Evolutionary conservation across 2,113 vertebrate species (phyloP).

Genomic region (Lucifuga dentata): DNA sequence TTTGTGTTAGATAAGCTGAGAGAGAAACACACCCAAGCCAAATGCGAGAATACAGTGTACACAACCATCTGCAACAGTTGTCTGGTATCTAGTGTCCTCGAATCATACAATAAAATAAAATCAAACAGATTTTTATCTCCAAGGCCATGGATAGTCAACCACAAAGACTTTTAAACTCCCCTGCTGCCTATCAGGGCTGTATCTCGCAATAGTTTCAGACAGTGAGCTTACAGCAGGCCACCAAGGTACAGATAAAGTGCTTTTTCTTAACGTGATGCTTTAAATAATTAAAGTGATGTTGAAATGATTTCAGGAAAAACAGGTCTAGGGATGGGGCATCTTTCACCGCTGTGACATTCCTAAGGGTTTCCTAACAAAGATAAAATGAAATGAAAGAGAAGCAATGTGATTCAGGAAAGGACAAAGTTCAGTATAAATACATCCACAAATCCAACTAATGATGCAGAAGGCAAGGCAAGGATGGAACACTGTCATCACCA

Average conservation of each 20-base stretch:
- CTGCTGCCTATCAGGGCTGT: constrained; percentile 72
- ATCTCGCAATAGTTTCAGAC: constrained; percentile 77
- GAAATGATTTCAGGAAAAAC: constrained; percentile 50
- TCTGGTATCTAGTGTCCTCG: constrained; percentile 51
- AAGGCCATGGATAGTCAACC: constrained; percentile 76
- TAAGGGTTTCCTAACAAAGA: constrained; percentile 25
- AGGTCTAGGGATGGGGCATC: not conserved
- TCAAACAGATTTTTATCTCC: constrained; percentile 55
- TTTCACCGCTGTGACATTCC: constrained; percentile 39
- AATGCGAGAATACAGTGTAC: constrained; percentile 80
- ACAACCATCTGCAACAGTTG: constrained; percentile 69
- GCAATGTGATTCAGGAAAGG: constrained; percentile 32
- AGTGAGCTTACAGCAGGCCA: constrained; percentile 85
- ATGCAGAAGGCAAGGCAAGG: constrained; percentile 41
- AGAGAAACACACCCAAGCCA: constrained; percentile 57
- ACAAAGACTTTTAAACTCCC: constrained; percentile 66
- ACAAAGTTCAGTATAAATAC: constrained; percentile 66
- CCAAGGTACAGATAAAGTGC: constrained; percentile 89
- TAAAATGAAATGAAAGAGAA: constrained; percentile 58
- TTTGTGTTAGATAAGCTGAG: constrained; percentile 30
- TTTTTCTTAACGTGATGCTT: constrained; percentile 81
- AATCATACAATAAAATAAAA: constrained; percentile 50
- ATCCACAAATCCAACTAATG: constrained; percentile 59
- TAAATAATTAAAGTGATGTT: constrained; percentile 84
- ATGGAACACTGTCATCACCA: constrained; percentile 72